A percentile compares a stretch with the other conserved stretches of the same genome.
These are phyloP conservation scores for Scolopax mira DNA, from an alignment of 2,113 vertebrate species.

Conservation along the genomic window DNA sequence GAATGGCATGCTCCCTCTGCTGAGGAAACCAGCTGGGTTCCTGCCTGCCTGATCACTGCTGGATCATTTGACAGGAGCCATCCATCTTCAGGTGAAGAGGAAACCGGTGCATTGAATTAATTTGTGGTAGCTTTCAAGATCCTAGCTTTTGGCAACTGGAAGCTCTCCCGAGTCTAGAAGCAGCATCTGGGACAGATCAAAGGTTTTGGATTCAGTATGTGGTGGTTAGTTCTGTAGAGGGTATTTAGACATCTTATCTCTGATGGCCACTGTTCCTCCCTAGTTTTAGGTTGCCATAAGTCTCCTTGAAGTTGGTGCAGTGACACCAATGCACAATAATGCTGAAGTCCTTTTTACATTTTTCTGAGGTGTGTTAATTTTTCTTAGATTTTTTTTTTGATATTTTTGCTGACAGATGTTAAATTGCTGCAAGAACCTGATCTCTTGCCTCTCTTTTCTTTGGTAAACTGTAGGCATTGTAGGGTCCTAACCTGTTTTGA, in stretches of 20 bases:
- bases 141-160: background rate
- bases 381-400: background rate
- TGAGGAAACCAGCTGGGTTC: background rate
- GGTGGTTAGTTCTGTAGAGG: background rate
- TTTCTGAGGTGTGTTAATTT: background rate
- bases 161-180: background rate
- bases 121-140: background rate
- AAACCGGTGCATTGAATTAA: background rate
- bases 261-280: background rate
- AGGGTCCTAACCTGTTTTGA: background rate
- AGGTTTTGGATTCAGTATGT: accelerated
- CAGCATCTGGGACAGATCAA: background rate
- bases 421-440: background rate
- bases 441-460: background rate
- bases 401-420: background rate
- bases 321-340: background rate
- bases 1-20: background rate
- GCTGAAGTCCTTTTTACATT: background rate
- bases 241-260: background rate
- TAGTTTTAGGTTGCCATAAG: background rate
- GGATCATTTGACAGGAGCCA: background rate
- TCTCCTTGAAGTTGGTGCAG: background rate
- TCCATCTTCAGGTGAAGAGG: slow-evolving; percentile 23
- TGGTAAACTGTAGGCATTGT: background rate
- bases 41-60: background rate